Base-by-base conservation (phyloP, 2,888 invertebrate species). In the Eupithecia vulgata region DNA sequence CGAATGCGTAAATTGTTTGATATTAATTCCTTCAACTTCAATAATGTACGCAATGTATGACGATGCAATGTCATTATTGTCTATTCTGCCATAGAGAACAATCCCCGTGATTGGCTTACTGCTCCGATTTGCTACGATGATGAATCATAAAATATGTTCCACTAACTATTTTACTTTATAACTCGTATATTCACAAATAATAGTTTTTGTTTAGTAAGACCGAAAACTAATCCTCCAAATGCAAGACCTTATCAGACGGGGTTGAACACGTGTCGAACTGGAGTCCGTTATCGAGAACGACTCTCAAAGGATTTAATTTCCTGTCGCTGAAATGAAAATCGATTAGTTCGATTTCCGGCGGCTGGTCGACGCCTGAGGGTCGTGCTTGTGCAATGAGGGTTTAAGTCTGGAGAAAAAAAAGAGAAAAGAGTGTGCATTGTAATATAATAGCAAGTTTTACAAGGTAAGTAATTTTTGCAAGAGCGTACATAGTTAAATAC, bases 271-370 rank as follows among this genome's bases (percentile, higher is more conserved):
- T 92, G 92, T 93, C 92, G 90, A 88, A 90, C 88, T 57, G 25
- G 89, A 92, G 91, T 90, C 90, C 91, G 91, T 89, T 93, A 93
- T 93, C 92, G 90, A 81, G 88, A 86, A 86, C 90, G 90, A 88
- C 87, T 92, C 92, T 91, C 92, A 93, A 94, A 94, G 93, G 94
- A 93, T 94, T 94, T 94, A 94, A 94, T 94, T 94, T 94, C 94
- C 94, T 93, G 93, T 87, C 89, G 88, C 84, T 87, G 89, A 90
- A 94, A 94, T 93, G 94, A 92, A 91, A 94, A 94, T 94, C 94
- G 94, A 94, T 94, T 94, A 94, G 94, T 93, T 94, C 88, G 90
- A 94, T 94, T 93, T 94, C 94, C 94, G 92, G 84, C 83, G 88
- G 86, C 88, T 87, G 87, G 81, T 75, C 86, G 87, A 85, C 87